Base-by-base conservation (phyloP, 2,888 invertebrate species). In the Ennomos fuscantarius region DNA sequence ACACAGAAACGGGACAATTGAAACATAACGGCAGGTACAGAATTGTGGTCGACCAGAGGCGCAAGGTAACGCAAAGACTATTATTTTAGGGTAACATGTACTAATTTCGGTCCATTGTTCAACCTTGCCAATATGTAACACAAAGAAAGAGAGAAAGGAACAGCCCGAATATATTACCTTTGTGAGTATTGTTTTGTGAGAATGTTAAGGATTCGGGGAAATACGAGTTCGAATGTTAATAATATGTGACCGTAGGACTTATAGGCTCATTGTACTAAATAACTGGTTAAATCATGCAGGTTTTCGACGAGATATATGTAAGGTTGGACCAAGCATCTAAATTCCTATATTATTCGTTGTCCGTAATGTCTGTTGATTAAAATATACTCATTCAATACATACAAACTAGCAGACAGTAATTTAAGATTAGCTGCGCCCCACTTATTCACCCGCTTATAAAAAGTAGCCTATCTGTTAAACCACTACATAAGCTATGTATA, bases 81-180 rank as follows among this genome's bases (percentile, higher is more conserved):
- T 85, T 84, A 85, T 82, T 86, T 84, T 68, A 78, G 74, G 78
- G 78, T 75, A 81, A 79, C 74, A 73, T 81, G 78, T 81, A 83
- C 81, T 80, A 80, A 85, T 84, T 82, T 78, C 65, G 68, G 62
- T 60, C 68, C 72, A 78, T 83, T 81, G 76, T 77, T 81, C 60
- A 53, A 51, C 55, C 50, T 47, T 15, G 60, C 56, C 68, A 59
- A 63, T 67, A 62, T 55, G 61, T 58, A 62, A 59, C 54, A 56
- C 60, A 56, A 55, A 63, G 60, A 57, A 61, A 57, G 43, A 60
- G 33, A 58, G 60, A 63, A 60, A 63, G 57, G 62, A 60, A 58
- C 55, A 31, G n/a, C n/a, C 32, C 8, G 59, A 55, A 59, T 65
- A 60, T 60, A 61, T 65, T 58, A 54, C 63, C 58, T 65, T 60